These are phyloP conservation scores for Nebria salina DNA, from an alignment of 2,888 invertebrate genomes.

Conservation along the genomic window DNA sequence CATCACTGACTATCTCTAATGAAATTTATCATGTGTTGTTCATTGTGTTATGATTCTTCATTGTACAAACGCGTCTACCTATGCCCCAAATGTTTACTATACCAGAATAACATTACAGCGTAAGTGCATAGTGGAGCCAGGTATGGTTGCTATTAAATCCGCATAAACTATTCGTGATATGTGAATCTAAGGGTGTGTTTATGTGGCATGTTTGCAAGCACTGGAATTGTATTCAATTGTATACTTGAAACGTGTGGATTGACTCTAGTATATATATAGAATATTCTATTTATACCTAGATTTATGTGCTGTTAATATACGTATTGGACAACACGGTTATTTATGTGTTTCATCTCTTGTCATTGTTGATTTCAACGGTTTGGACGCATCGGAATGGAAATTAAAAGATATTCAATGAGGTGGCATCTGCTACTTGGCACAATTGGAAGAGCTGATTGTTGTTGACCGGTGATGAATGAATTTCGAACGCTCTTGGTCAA, in stretches of 20 bases:
- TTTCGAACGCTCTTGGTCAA: constrained; percentile 10
- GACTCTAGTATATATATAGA: constrained; percentile 54
- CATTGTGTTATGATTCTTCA: constrained; percentile 54
- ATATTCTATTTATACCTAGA: constrained; percentile 54
- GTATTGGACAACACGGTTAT: constrained; percentile 57
- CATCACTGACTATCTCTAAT: constrained; percentile 57
- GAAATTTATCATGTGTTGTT: constrained; percentile 62
- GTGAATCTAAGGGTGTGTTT: background rate
- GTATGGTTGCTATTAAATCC: background rate
- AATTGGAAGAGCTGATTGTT: constrained; percentile 40
- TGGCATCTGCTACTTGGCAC: constrained; percentile 56
- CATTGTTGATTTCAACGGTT: constrained; percentile 56
- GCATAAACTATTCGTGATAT: background rate
- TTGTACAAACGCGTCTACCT: constrained; percentile 36
- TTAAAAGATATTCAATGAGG: constrained; percentile 54
- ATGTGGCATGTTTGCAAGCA: constrained; percentile 56
- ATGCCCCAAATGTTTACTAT: background rate
- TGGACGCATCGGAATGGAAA: constrained; percentile 56
- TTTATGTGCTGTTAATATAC: constrained; percentile 62
- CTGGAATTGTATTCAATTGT: constrained; percentile 9
- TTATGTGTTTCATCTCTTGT: constrained; percentile 52
- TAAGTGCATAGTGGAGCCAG: background rate
- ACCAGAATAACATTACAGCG: background rate
- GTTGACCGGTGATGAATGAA: constrained; percentile 41
- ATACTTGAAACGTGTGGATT: constrained; percentile 55